Base-by-base conservation (phyloP, 2,888 invertebrate species). In the Cephus runcator region DNA sequence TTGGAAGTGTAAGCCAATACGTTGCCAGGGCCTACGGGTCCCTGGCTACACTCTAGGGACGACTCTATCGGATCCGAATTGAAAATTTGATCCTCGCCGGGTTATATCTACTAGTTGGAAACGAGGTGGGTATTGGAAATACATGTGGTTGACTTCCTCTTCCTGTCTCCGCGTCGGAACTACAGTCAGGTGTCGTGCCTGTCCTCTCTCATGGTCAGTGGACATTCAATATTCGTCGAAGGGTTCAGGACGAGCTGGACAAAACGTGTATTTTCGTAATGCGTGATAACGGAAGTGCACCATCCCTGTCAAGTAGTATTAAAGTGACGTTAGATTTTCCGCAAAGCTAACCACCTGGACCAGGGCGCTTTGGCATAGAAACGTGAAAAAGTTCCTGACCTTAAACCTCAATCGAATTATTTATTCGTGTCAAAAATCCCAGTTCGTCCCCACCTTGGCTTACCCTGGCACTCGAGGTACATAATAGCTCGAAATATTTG, bases 1-100 rank as follows among this genome's bases (percentile, higher is more conserved):
- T 85, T 87, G 90, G 87, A 89, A 90, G 84, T 86, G 90, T 90
- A 91, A 91, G 85, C 83, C 89, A 88, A 91, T 90, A 90, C 89
- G 85, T 84, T 80, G 83, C 81, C 56, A 71, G 79, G 76, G 76
- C 73, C 79, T 73, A 69, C 35, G 76, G 74, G 33, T 30, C 74
- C 74, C 74, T 35, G 23, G 23, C 74, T 12, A 77, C 80, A 80
- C 79, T 80, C 79, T 78, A 82, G 81, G 81, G 81, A 85, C 84
- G 85, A 84, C 83, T 85, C 82, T 83, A 86, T 85, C 83, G 83
- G 80, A 82, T 83, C 77, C 81, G 79, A 84, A 84, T 83, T 82
- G 82, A 79, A 84, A 86, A 88, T 83, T 76, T 81, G 87, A 88
- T 85, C 87, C 82, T 82, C 77, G 31, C 76, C 82, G 23, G 76